Conservation (phyloP, 2,797 vertebrate genomes). For the Pseudocheirus occidentalis region DNA sequence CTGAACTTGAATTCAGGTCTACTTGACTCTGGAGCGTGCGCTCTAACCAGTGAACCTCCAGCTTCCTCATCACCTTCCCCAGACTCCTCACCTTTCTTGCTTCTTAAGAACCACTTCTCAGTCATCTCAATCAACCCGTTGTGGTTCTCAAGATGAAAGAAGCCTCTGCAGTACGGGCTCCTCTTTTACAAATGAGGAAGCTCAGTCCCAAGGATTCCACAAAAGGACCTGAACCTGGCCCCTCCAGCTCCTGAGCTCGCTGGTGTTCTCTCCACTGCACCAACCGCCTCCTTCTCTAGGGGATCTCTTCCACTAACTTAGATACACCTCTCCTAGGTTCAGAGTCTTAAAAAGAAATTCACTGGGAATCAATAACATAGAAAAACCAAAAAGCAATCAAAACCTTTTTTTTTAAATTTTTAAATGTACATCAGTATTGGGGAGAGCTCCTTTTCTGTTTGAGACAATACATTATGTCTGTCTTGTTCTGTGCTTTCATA, state of each 20-base stretch:
- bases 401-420: neutral
- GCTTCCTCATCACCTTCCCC: neutral
- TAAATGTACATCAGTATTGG: neutral
- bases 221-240: neutral
- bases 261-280: neutral
- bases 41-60: neutral
- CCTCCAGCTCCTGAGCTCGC: neutral
- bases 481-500: neutral
- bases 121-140: neutral
- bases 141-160: neutral
- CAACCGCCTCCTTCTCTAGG: neutral
- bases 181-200: neutral
- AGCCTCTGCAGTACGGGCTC: neutral
- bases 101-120: neutral
- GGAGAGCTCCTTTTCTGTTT: neutral
- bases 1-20: neutral
- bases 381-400: neutral
- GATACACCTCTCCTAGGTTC: neutral
- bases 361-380: neutral
- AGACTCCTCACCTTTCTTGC: neutral
- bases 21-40: neutral
- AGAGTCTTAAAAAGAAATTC: conserved; percentile 2
- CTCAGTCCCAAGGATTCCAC: neutral
- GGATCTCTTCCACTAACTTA: neutral
- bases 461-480: neutral